Base-by-base conservation (phyloP, 2,113 vertebrate species). In the Oceanodroma tethys region DNA sequence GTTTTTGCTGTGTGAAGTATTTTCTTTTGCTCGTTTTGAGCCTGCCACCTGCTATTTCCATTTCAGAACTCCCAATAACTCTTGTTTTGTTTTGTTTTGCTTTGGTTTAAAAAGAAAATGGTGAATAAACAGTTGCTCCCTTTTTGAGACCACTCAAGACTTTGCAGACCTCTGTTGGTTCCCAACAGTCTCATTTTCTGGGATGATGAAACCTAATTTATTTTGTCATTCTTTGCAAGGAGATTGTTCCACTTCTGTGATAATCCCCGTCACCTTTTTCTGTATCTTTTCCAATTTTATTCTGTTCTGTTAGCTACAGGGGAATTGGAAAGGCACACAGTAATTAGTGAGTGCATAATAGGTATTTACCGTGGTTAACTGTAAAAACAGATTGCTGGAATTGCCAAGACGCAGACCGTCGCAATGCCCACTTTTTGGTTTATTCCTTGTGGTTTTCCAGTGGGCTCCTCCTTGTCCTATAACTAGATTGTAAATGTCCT, bases 301-400 rank as follows among this genome's bases (percentile, higher is more conserved):
- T 86, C 67, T 20, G 45, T 68, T 65, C 63, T 86, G 23, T 27
- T 48, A 38, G 82, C 76, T 66, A 22, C 56, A 17, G 36, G 70
- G 79, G 90, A 82, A 27, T 48, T 56, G 25, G 66, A 65, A 42
- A 95, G 27, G 74, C 67, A 79, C 63, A 86, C 23, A 86, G 66
- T 70, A 92, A 97, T 96, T 96, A 95, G 53, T 36, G 59, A 93
- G 58, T 68, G 11, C 7, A 73, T 52, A 93, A 79, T n/a, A 27
- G 48, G 43, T 36, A 72, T 40, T 74, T 56, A 48, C 70, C 0
- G 0, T 15, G 38, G 56, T 43, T 38, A 55, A 65, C 36, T 30
- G 23, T 68, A n/a, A 60, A 90, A 92, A 86, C 40, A 88, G 32
- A 47, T 10, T 30, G 2, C 19, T 68, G 74, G 11, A 60, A 47